Evolutionary conservation across 2,888 invertebrate species (phyloP).

Genomic region (Yponomeuta malinellus): DNA sequence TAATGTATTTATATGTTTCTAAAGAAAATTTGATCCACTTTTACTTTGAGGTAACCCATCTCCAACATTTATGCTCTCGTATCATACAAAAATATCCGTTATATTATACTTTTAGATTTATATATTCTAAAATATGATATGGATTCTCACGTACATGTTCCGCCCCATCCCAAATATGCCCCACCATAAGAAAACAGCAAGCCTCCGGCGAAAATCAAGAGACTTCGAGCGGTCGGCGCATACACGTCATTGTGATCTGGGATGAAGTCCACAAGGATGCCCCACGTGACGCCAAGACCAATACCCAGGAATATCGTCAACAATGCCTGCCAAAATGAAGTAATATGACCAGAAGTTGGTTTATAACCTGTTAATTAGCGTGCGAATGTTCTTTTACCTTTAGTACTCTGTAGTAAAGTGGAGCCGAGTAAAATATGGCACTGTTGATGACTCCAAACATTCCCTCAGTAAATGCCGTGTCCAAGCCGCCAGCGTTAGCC

Average conservation of each 20-base stretch:
- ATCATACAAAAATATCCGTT: not conserved
- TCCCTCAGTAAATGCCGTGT: slow-evolving; percentile 96
- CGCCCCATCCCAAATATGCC: slow-evolving; percentile 61
- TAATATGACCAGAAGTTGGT: not conserved
- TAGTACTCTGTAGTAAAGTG: slow-evolving; percentile 70
- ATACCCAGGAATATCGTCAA: slow-evolving; percentile 60
- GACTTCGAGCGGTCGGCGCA: slow-evolving; percentile 55
- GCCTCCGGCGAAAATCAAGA: slow-evolving; percentile 57
- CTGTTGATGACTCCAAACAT: slow-evolving; percentile 92
- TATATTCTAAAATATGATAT: no score
- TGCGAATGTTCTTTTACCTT: slow-evolving; percentile 39
- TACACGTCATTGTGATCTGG: slow-evolving; percentile 59
- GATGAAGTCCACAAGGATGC: slow-evolving; percentile 49
- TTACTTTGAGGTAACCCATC: no score
- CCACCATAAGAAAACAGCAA: slow-evolving; percentile 49
- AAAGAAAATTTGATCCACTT: no score
- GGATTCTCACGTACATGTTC: slow-evolving; percentile 39
- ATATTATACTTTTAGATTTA: not conserved
- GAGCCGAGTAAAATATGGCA: slow-evolving; percentile 87
- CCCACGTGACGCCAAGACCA: slow-evolving; percentile 56
- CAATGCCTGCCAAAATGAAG: slow-evolving; percentile 38
- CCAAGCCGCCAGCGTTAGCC: slow-evolving; percentile 94
- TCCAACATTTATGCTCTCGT: no score
- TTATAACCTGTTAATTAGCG: not conserved
- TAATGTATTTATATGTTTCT: no score